Evolutionary conservation across 2,113 vertebrate species (phyloP).

Genomic region (Sakesphorus luctuosus): DNA sequence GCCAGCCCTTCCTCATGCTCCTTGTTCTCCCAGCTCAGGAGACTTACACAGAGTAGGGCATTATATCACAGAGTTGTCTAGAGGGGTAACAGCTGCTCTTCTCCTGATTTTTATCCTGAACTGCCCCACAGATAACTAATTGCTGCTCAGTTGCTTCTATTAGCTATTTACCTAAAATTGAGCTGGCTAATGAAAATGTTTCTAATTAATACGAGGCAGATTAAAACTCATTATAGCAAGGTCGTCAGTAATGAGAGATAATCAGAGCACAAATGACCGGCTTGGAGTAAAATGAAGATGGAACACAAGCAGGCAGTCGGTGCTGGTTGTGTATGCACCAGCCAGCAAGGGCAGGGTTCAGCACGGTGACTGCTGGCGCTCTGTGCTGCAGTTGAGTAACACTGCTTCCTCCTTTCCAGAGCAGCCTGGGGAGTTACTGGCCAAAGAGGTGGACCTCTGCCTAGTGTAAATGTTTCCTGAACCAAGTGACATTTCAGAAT

Average conservation of each 20-base stretch:
- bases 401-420: not conserved
- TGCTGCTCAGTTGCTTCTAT: slow-evolving; percentile 70
- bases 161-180: slow-evolving; percentile 75
- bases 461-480: not conserved
- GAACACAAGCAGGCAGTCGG: not conserved
- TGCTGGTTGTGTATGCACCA: not conserved
- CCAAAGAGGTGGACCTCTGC: not conserved
- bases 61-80: slow-evolving; percentile 36
- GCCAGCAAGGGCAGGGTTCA: not conserved
- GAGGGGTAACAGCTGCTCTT: slow-evolving; percentile 53
- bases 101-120: slow-evolving; percentile 48
- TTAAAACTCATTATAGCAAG: slow-evolving; percentile 79
- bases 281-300: slow-evolving; percentile 67
- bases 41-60: not conserved
- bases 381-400: not conserved
- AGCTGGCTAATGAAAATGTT: slow-evolving; percentile 76
- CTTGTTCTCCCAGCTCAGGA: slow-evolving; percentile 10
- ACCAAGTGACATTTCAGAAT: not conserved
- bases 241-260: slow-evolving; percentile 78
- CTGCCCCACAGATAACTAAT: slow-evolving; percentile 74
- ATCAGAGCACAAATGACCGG: slow-evolving; percentile 73
- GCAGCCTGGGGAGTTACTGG: not conserved
- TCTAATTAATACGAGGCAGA: slow-evolving; percentile 79
- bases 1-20: not conserved
- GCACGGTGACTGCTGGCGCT: not conserved